Conservation (phyloP, 2,797 vertebrate genomes). For the Chaunax sp. region DNA sequence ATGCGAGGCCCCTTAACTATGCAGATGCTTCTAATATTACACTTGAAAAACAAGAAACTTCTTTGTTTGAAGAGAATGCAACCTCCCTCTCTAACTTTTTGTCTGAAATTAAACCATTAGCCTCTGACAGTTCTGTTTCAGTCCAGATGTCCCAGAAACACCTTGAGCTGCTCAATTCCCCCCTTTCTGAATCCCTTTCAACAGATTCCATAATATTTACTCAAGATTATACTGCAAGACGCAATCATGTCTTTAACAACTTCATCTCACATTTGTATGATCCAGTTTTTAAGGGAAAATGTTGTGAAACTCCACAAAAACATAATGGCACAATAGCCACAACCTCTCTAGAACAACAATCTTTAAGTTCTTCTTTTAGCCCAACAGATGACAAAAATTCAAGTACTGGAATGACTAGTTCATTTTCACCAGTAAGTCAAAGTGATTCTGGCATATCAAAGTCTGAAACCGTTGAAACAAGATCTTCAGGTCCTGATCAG, state of each 20-base stretch:
- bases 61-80: neutral
- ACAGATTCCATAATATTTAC: neutral
- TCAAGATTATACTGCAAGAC: neutral
- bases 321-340: too few species aligned
- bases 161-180: neutral
- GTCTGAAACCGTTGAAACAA: conserved; percentile 8
- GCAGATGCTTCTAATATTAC: conserved; percentile 2
- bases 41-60: too few species aligned
- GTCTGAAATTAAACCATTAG: neutral
- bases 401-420: neutral
- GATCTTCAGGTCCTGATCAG: neutral
- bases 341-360: neutral
- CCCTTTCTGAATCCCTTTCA: neutral
- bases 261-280: conserved; percentile 59
- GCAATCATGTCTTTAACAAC: neutral
- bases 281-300: conserved; percentile 50
- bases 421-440: neutral
- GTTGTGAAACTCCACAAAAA: neutral
- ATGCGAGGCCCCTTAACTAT: neutral
- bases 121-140: neutral
- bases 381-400: neutral
- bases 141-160: neutral
- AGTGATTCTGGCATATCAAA: neutral
- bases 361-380: neutral
- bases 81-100: too few species aligned